Percentiles rank a stretch among this genome's conserved stretches.
phyloP scores from a whole-genome alignment of 2,888 invertebrate genomes.

The Lasius fuliginosus region DNA sequence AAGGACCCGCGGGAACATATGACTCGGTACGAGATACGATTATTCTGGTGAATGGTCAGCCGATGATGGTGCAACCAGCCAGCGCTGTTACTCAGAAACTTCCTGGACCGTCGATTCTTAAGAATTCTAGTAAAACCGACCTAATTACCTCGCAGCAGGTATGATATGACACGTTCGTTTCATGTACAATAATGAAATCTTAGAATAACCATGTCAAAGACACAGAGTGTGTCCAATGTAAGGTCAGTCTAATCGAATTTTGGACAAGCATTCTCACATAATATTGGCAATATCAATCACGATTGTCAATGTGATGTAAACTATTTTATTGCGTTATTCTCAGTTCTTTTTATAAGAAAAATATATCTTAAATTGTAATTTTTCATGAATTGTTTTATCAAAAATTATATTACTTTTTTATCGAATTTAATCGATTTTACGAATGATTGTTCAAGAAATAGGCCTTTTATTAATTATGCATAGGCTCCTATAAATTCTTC shows the following conservation, averaged over 20 bases:
- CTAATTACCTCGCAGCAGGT: conserved; percentile 84
- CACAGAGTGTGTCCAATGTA: conserved; percentile 31
- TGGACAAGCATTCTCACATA: conserved; percentile 41
- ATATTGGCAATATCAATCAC: background rate
- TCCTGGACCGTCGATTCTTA: conserved; percentile 84
- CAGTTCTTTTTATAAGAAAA: background rate
- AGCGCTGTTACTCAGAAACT: conserved; percentile 79
- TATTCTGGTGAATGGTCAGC: conserved; percentile 86
- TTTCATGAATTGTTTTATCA: background rate
- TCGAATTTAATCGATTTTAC: background rate
- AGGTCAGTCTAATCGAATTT: background rate
- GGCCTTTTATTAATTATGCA: background rate
- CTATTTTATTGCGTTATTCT: background rate
- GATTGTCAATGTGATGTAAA: background rate
- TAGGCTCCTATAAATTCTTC: background rate
- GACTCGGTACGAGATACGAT: conserved; percentile 87
- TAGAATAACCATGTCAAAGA: conserved; percentile 16
- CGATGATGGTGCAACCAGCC: conserved; percentile 85
- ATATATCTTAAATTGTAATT: background rate
- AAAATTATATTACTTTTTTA: conserved; percentile 1
- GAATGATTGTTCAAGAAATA: background rate
- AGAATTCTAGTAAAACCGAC: conserved; percentile 85
- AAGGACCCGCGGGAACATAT: conserved; percentile 84
- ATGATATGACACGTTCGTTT: conserved; percentile 78
- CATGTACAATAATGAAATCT: conserved; percentile 61